Conservation (phyloP, 1,140 invertebrate genomes). For the Archegozetes longisetosus region DNA sequence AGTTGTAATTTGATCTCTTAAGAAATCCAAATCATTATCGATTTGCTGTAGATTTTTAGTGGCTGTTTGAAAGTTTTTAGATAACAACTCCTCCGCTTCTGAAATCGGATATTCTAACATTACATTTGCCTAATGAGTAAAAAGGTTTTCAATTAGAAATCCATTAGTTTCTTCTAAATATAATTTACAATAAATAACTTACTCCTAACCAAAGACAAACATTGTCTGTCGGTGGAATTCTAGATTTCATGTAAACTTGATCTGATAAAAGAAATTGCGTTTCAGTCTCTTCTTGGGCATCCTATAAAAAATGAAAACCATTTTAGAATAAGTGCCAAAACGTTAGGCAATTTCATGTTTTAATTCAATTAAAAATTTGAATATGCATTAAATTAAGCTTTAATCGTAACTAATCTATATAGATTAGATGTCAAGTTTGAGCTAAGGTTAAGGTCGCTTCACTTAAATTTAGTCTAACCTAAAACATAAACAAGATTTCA, state of each 20-base stretch:
- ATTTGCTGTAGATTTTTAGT: conserved; percentile 65
- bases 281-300: conserved; percentile 43
- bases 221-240: conserved; percentile 71
- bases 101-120: conserved; percentile 93
- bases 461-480: no score
- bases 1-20: conserved; percentile 89
- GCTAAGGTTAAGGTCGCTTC: no score
- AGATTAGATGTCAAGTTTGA: no score
- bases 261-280: conserved; percentile 87
- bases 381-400: no score
- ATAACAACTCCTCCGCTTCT: conserved; percentile 70
- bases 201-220: conserved; percentile 92
- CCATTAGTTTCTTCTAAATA: not conserved
- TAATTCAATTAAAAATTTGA: no score
- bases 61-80: conserved; percentile 73
- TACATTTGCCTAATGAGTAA: conserved; percentile 57
- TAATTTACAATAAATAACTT: conserved; percentile 24
- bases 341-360: conserved; percentile 10
- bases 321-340: conserved; percentile 5
- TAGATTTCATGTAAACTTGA: conserved; percentile 79
- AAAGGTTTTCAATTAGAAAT: conserved; percentile 7
- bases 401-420: no score
- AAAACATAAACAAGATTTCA: no score
- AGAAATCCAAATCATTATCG: conserved; percentile 79
- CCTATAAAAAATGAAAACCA: conserved; percentile 23